These are phyloP conservation scores for Labia minor DNA, from an alignment of 2,888 invertebrate species.

Conservation along the genomic window DNA sequence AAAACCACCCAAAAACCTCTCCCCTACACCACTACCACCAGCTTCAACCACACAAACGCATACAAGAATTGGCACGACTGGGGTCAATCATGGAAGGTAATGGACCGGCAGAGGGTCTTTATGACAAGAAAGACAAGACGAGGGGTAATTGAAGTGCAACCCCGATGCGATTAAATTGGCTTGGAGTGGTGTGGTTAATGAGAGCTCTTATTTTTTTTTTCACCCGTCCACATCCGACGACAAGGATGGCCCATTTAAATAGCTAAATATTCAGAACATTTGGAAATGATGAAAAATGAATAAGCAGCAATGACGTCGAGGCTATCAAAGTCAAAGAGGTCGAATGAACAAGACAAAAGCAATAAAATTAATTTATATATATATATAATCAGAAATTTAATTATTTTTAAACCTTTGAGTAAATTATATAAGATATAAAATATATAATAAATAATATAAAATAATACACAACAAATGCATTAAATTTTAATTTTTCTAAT, in stretches of 20 bases:
- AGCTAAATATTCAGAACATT: not conserved
- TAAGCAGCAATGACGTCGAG: not conserved
- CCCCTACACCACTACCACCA: too few relatives aligned
- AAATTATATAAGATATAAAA: too few relatives aligned
- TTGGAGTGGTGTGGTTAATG: not conserved
- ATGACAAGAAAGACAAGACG: not conserved
- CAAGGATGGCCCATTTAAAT: not conserved
- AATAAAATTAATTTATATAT: too few relatives aligned
- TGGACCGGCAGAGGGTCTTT: slow-evolving; percentile 4
- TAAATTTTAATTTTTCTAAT: too few relatives aligned
- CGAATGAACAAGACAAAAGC: too few relatives aligned
- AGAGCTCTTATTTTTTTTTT: too few relatives aligned
- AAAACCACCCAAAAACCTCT: not conserved
- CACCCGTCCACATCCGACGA: too few relatives aligned
- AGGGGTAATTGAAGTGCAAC: not conserved
- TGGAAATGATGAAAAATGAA: not conserved
- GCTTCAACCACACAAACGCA: too few relatives aligned
- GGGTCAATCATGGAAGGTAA: not conserved
- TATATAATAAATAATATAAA: too few relatives aligned
- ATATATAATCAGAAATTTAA: too few relatives aligned
- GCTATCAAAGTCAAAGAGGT: slow-evolving; percentile 1
- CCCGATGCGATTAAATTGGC: not conserved
- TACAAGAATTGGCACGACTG: not conserved
- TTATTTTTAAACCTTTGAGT: too few relatives aligned
- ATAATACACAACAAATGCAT: too few relatives aligned